Evolutionary conservation across 1,140 invertebrate species (phyloP).

Genomic region (Cydia amplana): DNA sequence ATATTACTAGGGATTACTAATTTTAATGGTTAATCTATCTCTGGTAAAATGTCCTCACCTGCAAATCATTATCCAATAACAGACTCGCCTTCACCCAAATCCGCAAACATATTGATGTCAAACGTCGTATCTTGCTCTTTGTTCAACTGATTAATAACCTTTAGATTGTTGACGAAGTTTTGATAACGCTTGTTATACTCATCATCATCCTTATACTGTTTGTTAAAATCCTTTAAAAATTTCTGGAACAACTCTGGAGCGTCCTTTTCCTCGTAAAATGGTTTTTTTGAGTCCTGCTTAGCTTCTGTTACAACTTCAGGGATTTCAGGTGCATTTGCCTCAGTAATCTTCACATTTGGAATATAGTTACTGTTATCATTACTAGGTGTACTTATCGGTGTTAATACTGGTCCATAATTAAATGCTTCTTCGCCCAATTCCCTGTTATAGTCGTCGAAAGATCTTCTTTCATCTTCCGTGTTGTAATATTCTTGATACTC

Average conservation of each 20-base stretch:
- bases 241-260: conserved; percentile 27
- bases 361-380: not conserved
- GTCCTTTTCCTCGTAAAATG: conserved; percentile 13
- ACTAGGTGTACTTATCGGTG: too few relatives aligned
- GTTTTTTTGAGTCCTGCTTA: not conserved
- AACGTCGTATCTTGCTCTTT: not conserved
- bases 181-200: conserved; percentile 24
- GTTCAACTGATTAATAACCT: conserved; percentile 17
- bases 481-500: not conserved
- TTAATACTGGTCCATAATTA: not conserved
- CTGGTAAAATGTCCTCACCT: not conserved
- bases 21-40: not conserved
- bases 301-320: not conserved
- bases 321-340: not conserved
- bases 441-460: not conserved
- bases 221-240: conserved; percentile 29
- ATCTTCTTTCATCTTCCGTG: not conserved
- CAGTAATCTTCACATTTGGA: not conserved
- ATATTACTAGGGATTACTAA: not conserved
- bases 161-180: conserved; percentile 28
- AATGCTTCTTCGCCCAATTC: not conserved
- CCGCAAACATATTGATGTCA: conserved; percentile 35
- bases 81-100: conserved; percentile 21
- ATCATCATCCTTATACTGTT: conserved; percentile 24
- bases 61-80: not conserved